These are phyloP conservation scores for Choristoneura fumiferana DNA, from an alignment of 1,140 invertebrate genomes.

Conservation along the genomic window DNA sequence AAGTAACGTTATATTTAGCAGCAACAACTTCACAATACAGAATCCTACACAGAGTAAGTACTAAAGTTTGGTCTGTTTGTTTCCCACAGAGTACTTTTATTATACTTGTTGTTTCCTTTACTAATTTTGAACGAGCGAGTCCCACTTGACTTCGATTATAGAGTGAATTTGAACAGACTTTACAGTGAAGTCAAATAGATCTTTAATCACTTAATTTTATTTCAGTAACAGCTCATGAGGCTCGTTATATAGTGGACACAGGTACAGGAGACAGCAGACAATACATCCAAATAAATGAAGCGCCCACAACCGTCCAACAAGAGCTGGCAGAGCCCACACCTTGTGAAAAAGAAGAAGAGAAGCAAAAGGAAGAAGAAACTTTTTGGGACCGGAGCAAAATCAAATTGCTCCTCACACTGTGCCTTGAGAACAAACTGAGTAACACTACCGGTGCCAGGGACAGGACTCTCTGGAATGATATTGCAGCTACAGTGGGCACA, in stretches of 20 bases:
- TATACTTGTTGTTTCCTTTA: background rate
- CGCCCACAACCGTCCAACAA: slow-evolving; percentile 27
- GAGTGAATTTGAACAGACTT: too few species aligned
- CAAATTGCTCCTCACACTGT: slow-evolving; percentile 50
- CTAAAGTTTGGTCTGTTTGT: too few species aligned
- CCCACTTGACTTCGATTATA: too few species aligned
- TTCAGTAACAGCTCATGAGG: slow-evolving; percentile 40
- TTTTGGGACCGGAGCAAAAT: slow-evolving; percentile 68
- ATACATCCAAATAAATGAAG: slow-evolving; percentile 50
- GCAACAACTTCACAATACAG: slow-evolving; percentile 64
- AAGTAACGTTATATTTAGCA: slow-evolving; percentile 67
- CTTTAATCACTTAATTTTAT: background rate
- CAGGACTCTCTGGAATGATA: slow-evolving; percentile 55
- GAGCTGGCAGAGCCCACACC: slow-evolving; percentile 25
- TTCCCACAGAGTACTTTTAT: too few species aligned
- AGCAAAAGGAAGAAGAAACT: slow-evolving; percentile 40
- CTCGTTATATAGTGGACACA: slow-evolving; percentile 52
- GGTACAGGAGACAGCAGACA: slow-evolving; percentile 42
- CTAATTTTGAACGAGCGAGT: background rate
- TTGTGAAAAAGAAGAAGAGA: slow-evolving; percentile 30
- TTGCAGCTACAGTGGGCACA: slow-evolving; percentile 46
- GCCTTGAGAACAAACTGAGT: slow-evolving; percentile 52
- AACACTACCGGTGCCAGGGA: slow-evolving; percentile 38
- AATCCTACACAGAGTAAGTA: slow-evolving; percentile 57
- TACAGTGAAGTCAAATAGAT: too few species aligned